phyloP scores from a whole-genome alignment of 2,888 invertebrate species.

The Drosophila tanythrix region DNA sequence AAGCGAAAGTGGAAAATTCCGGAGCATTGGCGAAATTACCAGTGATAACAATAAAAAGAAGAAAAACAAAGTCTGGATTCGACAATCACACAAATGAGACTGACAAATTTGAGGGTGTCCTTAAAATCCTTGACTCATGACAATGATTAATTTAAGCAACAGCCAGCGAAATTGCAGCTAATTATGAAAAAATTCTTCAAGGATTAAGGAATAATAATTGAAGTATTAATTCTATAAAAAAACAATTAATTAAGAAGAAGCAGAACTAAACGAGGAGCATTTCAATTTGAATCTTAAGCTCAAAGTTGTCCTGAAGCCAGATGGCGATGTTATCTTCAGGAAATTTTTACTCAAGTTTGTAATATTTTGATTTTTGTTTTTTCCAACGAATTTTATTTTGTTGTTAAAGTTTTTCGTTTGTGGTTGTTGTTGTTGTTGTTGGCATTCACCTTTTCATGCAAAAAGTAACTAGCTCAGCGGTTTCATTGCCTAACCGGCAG shows the following conservation, averaged over 20 bases:
- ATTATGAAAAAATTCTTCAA: not conserved
- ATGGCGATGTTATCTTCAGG: conserved; percentile 18
- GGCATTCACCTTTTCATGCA: conserved; percentile 61
- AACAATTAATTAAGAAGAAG: not conserved
- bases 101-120: not conserved
- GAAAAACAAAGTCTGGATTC: not conserved
- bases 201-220: not conserved
- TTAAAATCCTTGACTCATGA: not conserved
- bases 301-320: not conserved
- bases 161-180: fast-evolving
- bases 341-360: conserved; percentile 30
- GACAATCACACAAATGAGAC: not conserved
- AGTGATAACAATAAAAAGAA: conserved; percentile 4
- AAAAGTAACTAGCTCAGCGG: conserved; percentile 52
- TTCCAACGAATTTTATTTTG: not conserved
- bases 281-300: not conserved
- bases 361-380: not conserved
- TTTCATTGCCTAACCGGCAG: conserved; percentile 48
- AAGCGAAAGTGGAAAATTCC: conserved; percentile 17
- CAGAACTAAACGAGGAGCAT: not conserved
- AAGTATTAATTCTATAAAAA: not conserved
- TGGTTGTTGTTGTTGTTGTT: conserved; percentile 28
- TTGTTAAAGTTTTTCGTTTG: conserved; percentile 2
- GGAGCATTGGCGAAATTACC: not conserved
- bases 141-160: not conserved